A percentile compares a stretch with the other conserved stretches of the same genome.
Conservation (phyloP, 2,888 invertebrate species). For the Cremastinae sp. region DNA sequence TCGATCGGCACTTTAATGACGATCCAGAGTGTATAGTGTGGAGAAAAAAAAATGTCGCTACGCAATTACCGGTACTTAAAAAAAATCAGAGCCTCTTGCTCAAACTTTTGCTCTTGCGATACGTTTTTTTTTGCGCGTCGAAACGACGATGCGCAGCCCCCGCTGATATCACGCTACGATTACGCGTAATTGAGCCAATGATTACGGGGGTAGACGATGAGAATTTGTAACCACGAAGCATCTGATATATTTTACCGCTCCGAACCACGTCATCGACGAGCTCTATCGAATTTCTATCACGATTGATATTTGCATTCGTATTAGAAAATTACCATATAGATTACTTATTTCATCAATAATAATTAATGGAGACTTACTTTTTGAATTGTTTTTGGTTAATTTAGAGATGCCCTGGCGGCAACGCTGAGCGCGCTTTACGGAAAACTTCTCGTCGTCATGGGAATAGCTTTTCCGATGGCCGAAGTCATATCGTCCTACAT, state of each 20-base stretch:
- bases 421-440: slow-evolving; percentile 96
- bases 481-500: slow-evolving; percentile 97
- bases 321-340: too few relatives aligned
- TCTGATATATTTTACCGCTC: neutral
- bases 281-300: slow-evolving; percentile 2
- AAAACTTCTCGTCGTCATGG: slow-evolving; percentile 95
- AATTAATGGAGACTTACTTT: slow-evolving; percentile 43
- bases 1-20: neutral
- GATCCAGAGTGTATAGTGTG: slow-evolving; percentile 16
- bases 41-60: slow-evolving; percentile 63
- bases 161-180: slow-evolving; percentile 66
- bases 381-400: neutral
- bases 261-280: too few relatives aligned
- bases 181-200: slow-evolving; percentile 78
- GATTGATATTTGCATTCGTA: neutral
- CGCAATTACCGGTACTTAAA: slow-evolving; percentile 77
- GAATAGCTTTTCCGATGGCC: slow-evolving; percentile 96
- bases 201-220: slow-evolving; percentile 71
- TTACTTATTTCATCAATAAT: too few relatives aligned
- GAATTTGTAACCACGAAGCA: slow-evolving; percentile 54
- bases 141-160: slow-evolving; percentile 55
- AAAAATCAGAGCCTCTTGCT: slow-evolving; percentile 69
- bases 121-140: slow-evolving; percentile 10
- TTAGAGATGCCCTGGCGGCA: slow-evolving; percentile 92
- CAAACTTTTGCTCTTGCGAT: slow-evolving; percentile 36